A percentile compares a stretch with the other conserved stretches of the same genome.
Conservation (phyloP, 2,888 invertebrate genomes). For the Timema podura region DNA sequence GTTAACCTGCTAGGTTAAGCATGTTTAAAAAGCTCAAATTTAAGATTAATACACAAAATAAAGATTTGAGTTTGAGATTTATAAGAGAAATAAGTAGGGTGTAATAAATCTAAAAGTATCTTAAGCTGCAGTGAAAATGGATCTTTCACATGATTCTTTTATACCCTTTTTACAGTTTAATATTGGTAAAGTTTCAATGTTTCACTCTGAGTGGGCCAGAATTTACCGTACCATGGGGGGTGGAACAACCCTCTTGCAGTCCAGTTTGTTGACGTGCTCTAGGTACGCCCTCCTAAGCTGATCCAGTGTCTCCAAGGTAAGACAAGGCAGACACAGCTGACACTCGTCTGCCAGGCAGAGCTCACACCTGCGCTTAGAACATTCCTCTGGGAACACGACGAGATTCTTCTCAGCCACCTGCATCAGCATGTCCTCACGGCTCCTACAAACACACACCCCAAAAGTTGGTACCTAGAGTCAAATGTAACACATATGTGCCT, state of each 20-base stretch:
- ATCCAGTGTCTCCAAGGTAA: constrained; percentile 55
- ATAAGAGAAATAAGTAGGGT: not conserved
- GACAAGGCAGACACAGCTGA: constrained; percentile 73
- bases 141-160: too few species aligned
- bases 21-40: not conserved
- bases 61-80: not conserved
- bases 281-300: constrained; percentile 64
- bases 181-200: too few species aligned
- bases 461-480: not conserved
- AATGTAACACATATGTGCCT: not conserved
- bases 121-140: not conserved
- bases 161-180: too few species aligned
- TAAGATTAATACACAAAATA: not conserved
- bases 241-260: constrained; percentile 79
- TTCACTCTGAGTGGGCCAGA: too few species aligned
- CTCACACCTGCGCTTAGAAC: constrained; percentile 52
- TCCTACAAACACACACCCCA: constrained; percentile 39
- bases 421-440: constrained; percentile 55
- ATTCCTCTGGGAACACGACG: constrained; percentile 66
- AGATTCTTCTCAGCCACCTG: constrained; percentile 75
- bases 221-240: constrained; percentile 54
- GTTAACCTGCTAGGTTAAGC: not conserved
- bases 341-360: constrained; percentile 67
- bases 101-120: not conserved
- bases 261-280: constrained; percentile 76